These are phyloP conservation scores for Agrenia bidenticulata DNA, from an alignment of 2,888 invertebrate species.

Conservation along the genomic window DNA sequence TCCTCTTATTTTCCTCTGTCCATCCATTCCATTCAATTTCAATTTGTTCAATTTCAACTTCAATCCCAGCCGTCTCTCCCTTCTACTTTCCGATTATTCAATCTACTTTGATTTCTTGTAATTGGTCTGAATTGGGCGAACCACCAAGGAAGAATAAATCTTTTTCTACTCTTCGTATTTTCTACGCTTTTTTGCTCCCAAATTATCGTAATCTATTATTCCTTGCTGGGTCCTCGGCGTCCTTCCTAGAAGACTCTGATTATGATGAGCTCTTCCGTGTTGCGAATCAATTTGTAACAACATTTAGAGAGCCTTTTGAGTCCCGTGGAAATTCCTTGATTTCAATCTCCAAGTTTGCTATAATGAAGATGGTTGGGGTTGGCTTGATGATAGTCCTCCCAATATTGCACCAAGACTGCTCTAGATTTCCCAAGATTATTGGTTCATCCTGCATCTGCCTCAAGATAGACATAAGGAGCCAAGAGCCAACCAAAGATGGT, in stretches of 20 bases:
- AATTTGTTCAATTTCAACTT: conserved; percentile 8
- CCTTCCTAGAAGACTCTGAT: not conserved
- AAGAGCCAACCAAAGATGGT: conserved; percentile 18
- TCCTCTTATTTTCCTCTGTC: conserved; percentile 4
- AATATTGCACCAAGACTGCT: conserved; percentile 1
- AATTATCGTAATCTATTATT: not conserved
- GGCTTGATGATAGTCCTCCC: not conserved
- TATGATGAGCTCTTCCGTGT: conserved; percentile 5
- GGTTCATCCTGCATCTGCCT: conserved; percentile 5
- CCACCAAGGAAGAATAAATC: conserved; percentile 17
- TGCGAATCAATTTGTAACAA: not conserved
- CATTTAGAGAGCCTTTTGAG: not conserved
- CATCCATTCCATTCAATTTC: conserved; percentile 8
- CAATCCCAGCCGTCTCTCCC: not conserved
- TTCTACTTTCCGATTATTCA: not conserved
- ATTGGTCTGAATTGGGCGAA: conserved; percentile 11
- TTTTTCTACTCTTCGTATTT: conserved; percentile 8
- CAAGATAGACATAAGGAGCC: not conserved
- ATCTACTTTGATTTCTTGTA: conserved; percentile 12
- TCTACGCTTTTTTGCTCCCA: not conserved
- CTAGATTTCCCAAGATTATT: conserved; percentile 17
- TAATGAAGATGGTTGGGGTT: too few relatives aligned
- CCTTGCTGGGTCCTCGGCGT: not conserved
- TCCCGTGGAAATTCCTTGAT: not conserved
- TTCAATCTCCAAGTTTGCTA: too few relatives aligned